Evolutionary conservation across 2,113 vertebrate genomes (phyloP), one percentile per base, ranked within the genome.

Genomic region (Equus quagga): DNA sequence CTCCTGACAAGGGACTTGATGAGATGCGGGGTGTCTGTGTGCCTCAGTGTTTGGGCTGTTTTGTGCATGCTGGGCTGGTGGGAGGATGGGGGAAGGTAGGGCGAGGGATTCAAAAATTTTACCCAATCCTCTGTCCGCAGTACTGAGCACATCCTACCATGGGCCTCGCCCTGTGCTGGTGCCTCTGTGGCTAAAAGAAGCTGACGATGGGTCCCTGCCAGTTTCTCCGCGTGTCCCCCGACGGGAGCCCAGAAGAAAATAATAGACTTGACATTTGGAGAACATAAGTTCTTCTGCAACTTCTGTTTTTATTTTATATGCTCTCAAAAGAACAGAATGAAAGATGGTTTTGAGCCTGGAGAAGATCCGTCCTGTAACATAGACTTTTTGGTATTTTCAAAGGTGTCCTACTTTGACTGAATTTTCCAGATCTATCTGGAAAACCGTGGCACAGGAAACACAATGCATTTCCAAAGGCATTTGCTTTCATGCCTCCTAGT

Each of bases 221-320:
- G 33, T 51, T 65, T 67, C 36, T 92, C 56, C 41, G 28, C 3
- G 4, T 6, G 7, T 26, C 24, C 44, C 36, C 49, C 78, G 46
- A 70, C 51, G 92, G n/a, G 51, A 92, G 75, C 58, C 12, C 73
- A 51, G 94, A 79, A 49, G 82, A 91, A 91, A 95, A 91, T 65
- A 65, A 95, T 4, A 70, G 44, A 88, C 33, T 33, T 84, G 85
- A 88, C 94, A 98, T 96, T 86, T 96, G 97, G 72, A 65, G 54
- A 95, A 78, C 96, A 93, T 89, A 95, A 94, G 56, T 83, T 78
- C 51, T 72, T 19, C 11, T 72, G 31, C 41, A 58, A 69, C 90
- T 85, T 72, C 51, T 87, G n/a, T 56, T 96, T 93, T 92, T 56
- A 56, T 94, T 97, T 90, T 67, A 64, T 60, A 36, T 44, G 23